Evolutionary conservation across 1,140 invertebrate genomes (phyloP).

Genomic region (Diachasma alloeum): DNA sequence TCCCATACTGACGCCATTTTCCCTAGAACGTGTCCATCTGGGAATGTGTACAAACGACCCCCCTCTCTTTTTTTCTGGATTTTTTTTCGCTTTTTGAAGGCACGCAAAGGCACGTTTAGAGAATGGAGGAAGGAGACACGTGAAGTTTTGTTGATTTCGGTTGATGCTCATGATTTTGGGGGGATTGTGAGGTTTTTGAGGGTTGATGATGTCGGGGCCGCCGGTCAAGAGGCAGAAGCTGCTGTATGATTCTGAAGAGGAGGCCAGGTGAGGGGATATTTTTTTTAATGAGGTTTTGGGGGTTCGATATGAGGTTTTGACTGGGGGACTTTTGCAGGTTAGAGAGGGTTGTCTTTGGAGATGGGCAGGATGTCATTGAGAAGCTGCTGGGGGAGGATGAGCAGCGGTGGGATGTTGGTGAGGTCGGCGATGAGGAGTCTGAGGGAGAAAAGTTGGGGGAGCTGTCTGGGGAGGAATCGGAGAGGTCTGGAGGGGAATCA

Average conservation of each 20-base stretch:
- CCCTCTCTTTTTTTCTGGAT: too few relatives aligned
- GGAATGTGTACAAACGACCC: too few relatives aligned
- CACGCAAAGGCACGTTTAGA: too few relatives aligned
- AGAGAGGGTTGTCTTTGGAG: conserved; percentile 49
- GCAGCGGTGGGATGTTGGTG: conserved; percentile 15
- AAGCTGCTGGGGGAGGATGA: conserved; percentile 33
- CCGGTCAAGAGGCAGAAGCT: conserved; percentile 26
- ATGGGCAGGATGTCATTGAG: conserved; percentile 43
- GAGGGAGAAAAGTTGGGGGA: conserved; percentile 40
- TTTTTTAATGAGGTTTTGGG: not conserved
- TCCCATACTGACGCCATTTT: too few relatives aligned
- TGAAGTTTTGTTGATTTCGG: not conserved
- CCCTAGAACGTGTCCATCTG: too few relatives aligned
- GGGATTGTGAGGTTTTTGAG: not conserved
- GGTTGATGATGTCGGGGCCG: not conserved
- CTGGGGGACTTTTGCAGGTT: conserved; percentile 38
- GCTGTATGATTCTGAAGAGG: conserved; percentile 44
- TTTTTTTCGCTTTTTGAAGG: not conserved
- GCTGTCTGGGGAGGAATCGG: conserved; percentile 16
- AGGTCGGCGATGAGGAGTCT: conserved; percentile 26
- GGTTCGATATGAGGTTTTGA: not conserved
- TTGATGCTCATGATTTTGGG: not conserved
- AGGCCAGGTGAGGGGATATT: conserved; percentile 42
- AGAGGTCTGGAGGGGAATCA: conserved; percentile 26
- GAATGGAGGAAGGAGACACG: not conserved